Conservation (phyloP, 2,888 invertebrate genomes). For the Drosophila acutilabella region DNA sequence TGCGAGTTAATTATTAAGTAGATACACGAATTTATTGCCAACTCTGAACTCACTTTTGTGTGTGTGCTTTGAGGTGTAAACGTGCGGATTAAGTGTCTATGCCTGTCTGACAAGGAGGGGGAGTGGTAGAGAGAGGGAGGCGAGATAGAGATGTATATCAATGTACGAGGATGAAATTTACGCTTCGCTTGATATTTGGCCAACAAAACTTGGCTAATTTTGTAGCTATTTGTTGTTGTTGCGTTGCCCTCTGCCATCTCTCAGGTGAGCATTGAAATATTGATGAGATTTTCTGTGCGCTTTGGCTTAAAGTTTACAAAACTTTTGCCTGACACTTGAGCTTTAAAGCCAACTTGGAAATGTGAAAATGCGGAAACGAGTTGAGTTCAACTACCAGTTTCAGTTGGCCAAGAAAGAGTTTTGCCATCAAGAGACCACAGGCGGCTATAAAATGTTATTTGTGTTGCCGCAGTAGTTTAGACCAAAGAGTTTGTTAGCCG, state of each 20-base stretch:
- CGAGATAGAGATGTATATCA: slow-evolving; percentile 57
- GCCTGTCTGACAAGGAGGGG: slow-evolving; percentile 50
- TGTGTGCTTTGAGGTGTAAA: slow-evolving; percentile 80
- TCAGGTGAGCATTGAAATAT: slow-evolving; percentile 73
- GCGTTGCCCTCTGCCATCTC: slow-evolving; percentile 6
- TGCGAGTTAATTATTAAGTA: slow-evolving; percentile 78
- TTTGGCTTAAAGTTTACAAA: slow-evolving; percentile 25
- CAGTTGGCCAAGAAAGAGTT: not conserved
- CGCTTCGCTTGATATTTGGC: slow-evolving; percentile 57
- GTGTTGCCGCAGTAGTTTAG: slow-evolving; percentile 8
- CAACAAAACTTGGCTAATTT: slow-evolving; percentile 72
- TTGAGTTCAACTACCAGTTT: slow-evolving; percentile 7
- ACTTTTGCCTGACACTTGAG: slow-evolving; percentile 60
- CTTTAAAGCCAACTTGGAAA: slow-evolving; percentile 49
- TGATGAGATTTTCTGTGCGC: slow-evolving; percentile 67
- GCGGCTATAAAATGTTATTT: slow-evolving; percentile 46
- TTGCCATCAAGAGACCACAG: slow-evolving; percentile 30
- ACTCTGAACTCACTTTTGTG: slow-evolving; percentile 39
- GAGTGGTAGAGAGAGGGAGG: not conserved
- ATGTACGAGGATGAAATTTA: slow-evolving; percentile 57
- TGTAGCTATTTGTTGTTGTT: slow-evolving; percentile 35
- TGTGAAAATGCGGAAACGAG: slow-evolving; percentile 30
- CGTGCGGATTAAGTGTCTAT: slow-evolving; percentile 80
- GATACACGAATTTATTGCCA: slow-evolving; percentile 76
- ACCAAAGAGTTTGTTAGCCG: slow-evolving; percentile 11